Base-by-base conservation (phyloP, 2,797 vertebrate species). In the Ctenopoma multispine region DNA sequence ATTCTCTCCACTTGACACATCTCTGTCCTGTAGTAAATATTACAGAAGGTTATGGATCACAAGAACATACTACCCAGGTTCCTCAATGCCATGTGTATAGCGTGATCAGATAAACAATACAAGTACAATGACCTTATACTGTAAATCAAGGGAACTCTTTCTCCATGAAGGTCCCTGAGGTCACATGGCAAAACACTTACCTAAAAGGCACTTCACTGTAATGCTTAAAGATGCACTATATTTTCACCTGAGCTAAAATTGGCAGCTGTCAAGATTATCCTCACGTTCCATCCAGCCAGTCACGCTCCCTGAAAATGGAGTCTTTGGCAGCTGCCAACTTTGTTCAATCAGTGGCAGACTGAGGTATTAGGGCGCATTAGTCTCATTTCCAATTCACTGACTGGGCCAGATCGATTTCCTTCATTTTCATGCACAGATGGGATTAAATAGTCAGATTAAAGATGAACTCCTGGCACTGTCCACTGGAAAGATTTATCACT, bases 401-500 rank as follows among this genome's bases (percentile, higher is more conserved):
- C 81, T 67, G 61, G 64, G 84, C 77, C 83, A 69, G 78, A 86
- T 90, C 71, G 29, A 89, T 88, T 84, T 74, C 59, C 66, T 83
- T 89, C 68, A 82, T 86, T 89, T 82, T 73, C 66, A 83, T 81
- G 84, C 81, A 85, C 79, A 82, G 80, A 88, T 83, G 82, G 77
- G 83, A 92, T 92, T 90, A 87, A 91, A 90, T 79, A 71, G 77
- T 56, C 64, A 80, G 91, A 92, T 92, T 92, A 87, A 80, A 89
- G 80, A 85, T 83, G 72, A 83, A 82, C 75, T 89, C 80, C 54
- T 79, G 74, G 81, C 82, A 72, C 75, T 75, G 71, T 88, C 63
- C 66, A 66, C 50, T 6, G 29, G 63, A 51, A 54, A 83, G 65
- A 84, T 79, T 78, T 69, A 82, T 75, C 63, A 38, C 72, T 65